A percentile compares a stretch with the other conserved stretches of the same genome.
phyloP scores from a whole-genome alignment of 2,797 vertebrate genomes.

The Galagoides demidoff region DNA sequence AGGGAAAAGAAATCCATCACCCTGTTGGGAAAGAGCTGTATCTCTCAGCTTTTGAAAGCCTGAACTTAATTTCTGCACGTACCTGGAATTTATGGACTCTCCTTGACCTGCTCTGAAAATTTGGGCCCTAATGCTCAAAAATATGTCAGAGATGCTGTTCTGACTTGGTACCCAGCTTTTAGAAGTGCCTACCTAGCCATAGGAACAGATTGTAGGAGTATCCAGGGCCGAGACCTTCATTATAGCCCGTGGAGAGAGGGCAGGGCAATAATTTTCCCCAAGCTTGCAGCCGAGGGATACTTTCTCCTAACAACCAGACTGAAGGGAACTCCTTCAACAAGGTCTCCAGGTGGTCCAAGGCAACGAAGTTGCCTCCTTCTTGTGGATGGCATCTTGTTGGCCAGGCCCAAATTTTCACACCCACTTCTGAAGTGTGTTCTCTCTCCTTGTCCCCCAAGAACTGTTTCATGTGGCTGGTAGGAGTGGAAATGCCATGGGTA shows the following conservation, averaged over 20 bases:
- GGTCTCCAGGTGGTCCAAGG: background rate
- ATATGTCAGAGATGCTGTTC: background rate
- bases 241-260: background rate
- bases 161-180: background rate
- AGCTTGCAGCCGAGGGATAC: background rate
- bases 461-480: conserved; percentile 70
- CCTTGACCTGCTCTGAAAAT: background rate
- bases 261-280: background rate
- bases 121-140: background rate
- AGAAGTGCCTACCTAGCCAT: background rate
- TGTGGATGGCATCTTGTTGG: background rate
- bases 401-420: conserved; percentile 61
- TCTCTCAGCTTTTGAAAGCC: background rate
- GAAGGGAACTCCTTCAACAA: background rate
- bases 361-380: background rate
- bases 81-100: background rate
- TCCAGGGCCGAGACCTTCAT: background rate
- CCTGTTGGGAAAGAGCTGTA: background rate
- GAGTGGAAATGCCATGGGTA: background rate
- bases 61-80: background rate
- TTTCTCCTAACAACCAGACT: background rate
- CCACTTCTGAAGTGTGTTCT: conserved; percentile 55
- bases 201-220: background rate
- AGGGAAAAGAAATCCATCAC: background rate
- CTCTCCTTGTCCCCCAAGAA: background rate